These are phyloP conservation scores for Escarpia spicata DNA, from an alignment of 2,888 invertebrate species.

Conservation along the genomic window DNA sequence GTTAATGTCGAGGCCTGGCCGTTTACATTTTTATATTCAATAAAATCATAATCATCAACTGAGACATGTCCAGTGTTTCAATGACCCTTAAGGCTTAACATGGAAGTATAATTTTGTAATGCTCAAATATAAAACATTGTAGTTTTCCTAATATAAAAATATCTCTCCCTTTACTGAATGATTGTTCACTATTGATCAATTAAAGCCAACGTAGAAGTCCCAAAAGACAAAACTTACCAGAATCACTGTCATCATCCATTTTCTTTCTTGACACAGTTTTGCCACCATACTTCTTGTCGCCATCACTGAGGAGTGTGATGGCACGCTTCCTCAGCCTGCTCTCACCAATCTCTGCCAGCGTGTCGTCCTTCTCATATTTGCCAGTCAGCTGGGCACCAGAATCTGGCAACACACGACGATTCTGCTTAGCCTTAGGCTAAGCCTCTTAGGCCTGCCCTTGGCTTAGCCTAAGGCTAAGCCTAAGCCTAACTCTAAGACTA, in stretches of 20 bases:
- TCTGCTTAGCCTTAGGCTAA: background rate
- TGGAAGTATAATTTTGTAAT: background rate
- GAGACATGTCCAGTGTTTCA: background rate
- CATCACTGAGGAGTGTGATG: slow-evolving; percentile 48
- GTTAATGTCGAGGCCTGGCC: too few species aligned
- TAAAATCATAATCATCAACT: too few species aligned
- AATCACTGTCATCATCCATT: slow-evolving; percentile 29
- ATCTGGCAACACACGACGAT: background rate
- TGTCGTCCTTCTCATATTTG: background rate
- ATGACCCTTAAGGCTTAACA: background rate
- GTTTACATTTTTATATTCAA: too few species aligned
- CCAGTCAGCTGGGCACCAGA: slow-evolving; percentile 5
- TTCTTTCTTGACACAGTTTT: slow-evolving; percentile 74
- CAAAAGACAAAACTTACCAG: background rate
- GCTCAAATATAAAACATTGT: background rate
- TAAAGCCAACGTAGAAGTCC: background rate
- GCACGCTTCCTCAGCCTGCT: background rate
- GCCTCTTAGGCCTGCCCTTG: too few species aligned
- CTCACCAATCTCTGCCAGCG: background rate
- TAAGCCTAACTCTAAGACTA: too few species aligned
- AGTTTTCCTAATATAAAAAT: too few species aligned
- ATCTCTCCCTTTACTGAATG: background rate
- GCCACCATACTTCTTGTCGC: slow-evolving; percentile 81
- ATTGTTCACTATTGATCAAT: background rate
- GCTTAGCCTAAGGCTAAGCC: too few species aligned